These are phyloP conservation scores for Sericinus montela DNA, from an alignment of 2,888 invertebrate genomes.

Conservation along the genomic window DNA sequence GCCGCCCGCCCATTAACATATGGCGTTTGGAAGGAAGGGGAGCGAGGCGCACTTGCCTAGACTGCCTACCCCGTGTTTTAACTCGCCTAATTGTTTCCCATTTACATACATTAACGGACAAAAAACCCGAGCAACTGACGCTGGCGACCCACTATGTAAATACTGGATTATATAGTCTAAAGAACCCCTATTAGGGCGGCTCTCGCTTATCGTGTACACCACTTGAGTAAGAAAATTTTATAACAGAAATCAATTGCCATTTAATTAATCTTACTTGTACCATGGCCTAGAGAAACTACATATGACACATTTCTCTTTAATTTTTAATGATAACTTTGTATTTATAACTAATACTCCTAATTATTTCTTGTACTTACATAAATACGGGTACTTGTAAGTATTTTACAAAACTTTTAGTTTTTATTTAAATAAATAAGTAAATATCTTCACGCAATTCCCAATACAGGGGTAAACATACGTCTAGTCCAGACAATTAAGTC, in stretches of 20 bases:
- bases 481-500: too few species aligned
- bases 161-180: slow-evolving; percentile 48
- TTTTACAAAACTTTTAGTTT: too few species aligned
- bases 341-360: too few species aligned
- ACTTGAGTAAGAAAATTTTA: slow-evolving; percentile 52
- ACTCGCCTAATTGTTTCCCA: slow-evolving; percentile 78
- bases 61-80: slow-evolving; percentile 77
- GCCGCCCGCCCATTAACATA: slow-evolving; percentile 68
- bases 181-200: slow-evolving; percentile 40
- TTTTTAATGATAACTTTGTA: too few species aligned
- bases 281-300: neutral
- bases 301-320: too few species aligned
- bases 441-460: too few species aligned
- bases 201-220: slow-evolving; percentile 43
- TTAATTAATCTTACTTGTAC: slow-evolving; percentile 44
- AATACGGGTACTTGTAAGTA: too few species aligned
- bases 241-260: slow-evolving; percentile 67
- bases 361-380: too few species aligned
- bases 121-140: slow-evolving; percentile 68
- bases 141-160: slow-evolving; percentile 59
- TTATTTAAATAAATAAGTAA: too few species aligned
- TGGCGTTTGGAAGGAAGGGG: slow-evolving; percentile 64
- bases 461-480: too few species aligned
- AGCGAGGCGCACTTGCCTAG: slow-evolving; percentile 68
- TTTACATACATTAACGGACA: slow-evolving; percentile 77